Conservation (phyloP, 2,797 vertebrate genomes). For the Platyrinchus mystaceus region DNA sequence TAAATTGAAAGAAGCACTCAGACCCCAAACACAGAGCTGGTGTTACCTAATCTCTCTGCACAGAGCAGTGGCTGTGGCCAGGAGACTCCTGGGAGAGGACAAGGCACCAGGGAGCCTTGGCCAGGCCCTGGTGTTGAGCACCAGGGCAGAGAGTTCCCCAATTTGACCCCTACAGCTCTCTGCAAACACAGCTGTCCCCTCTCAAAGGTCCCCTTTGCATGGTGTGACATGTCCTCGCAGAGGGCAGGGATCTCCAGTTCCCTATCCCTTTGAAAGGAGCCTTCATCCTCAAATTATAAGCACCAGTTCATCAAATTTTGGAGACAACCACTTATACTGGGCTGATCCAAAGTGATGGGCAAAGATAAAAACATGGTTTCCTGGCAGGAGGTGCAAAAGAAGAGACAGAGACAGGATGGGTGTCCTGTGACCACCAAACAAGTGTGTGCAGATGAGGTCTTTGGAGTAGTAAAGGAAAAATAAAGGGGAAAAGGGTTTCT, state of each 20-base stretch:
- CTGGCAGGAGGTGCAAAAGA: not conserved
- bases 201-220: not conserved
- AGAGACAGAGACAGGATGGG: not conserved
- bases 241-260: not conserved
- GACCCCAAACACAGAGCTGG: slow-evolving; percentile 6
- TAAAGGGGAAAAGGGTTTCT: not conserved
- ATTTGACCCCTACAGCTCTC: not conserved
- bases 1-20: slow-evolving; percentile 61
- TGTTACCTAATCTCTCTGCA: slow-evolving; percentile 15
- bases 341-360: not conserved
- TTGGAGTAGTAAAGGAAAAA: not conserved
- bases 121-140: not conserved
- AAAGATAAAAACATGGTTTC: not conserved
- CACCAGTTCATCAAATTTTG: not conserved
- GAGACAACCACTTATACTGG: not conserved
- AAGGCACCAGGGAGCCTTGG: not conserved
- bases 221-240: not conserved
- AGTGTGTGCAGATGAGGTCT: not conserved
- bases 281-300: not conserved
- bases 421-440: not conserved
- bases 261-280: not conserved
- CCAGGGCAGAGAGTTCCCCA: not conserved
- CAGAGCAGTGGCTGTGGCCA: not conserved
- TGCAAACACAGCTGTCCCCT: not conserved
- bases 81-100: not conserved